Conservation (phyloP, 2,888 invertebrate species). For the Myopa testacea region DNA sequence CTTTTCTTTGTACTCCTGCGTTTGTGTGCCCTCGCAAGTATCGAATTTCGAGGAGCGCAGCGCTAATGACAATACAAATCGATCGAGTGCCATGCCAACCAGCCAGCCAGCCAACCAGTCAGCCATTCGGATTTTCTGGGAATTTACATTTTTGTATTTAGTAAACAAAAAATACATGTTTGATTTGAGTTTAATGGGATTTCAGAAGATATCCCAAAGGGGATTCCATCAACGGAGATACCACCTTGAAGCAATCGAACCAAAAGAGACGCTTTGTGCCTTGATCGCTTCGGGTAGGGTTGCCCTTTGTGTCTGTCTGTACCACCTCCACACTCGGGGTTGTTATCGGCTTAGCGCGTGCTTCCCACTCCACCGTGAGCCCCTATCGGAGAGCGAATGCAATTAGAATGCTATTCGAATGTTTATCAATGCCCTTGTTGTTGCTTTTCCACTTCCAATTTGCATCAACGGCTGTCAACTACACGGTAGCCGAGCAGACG, state of each 20-base stretch:
- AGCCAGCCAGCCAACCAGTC: conserved; percentile 16
- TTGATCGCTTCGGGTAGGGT: background rate
- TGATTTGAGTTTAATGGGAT: conserved; percentile 43
- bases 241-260: conserved; percentile 44
- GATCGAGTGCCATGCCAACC: conserved; percentile 33
- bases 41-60: conserved; percentile 34
- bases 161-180: conserved; percentile 28
- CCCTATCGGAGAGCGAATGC: conserved; percentile 22
- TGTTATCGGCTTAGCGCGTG: conserved; percentile 30
- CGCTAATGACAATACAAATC: conserved; percentile 45
- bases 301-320: background rate
- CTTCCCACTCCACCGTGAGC: background rate
- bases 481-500: background rate
- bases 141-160: conserved; percentile 21
- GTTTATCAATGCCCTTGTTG: conserved; percentile 20
- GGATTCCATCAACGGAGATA: conserved; percentile 32
- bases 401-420: conserved; percentile 20
- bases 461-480: conserved; percentile 23
- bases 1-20: conserved; percentile 15
- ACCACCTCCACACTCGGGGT: background rate
- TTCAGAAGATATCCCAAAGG: background rate
- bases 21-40: conserved; percentile 16
- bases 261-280: background rate
- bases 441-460: conserved; percentile 15
- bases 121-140: conserved; percentile 36